A percentile compares a stretch with the other conserved stretches of the same genome.
phyloP scores from a whole-genome alignment of 2,113 vertebrate species.

The Petaurus breviceps region DNA sequence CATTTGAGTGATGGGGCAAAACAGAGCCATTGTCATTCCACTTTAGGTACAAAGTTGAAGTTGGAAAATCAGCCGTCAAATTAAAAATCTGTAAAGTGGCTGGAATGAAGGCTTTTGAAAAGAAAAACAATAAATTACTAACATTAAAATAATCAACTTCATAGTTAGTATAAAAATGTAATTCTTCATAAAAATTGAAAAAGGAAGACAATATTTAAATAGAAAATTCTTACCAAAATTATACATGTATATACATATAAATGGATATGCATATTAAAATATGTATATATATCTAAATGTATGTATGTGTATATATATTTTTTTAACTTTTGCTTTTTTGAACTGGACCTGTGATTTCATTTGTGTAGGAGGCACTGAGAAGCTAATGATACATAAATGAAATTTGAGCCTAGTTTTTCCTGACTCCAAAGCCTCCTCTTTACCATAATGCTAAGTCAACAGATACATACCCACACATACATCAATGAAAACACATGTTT shows the following conservation, averaged over 20 bases:
- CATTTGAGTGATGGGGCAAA: slow-evolving; percentile 68
- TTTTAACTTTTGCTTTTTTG: not conserved
- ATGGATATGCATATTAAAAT: no score
- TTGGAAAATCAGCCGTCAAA: slow-evolving; percentile 80
- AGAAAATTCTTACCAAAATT: not conserved
- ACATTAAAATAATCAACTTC: slow-evolving; percentile 2
- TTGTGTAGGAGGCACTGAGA: not conserved
- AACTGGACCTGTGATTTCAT: not conserved
- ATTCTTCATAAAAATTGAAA: slow-evolving; percentile 16
- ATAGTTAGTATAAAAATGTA: slow-evolving; percentile 28
- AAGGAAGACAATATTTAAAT: not conserved
- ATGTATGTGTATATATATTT: not conserved
- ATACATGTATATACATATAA: not conserved
- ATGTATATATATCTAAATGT: not conserved
- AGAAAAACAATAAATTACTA: not conserved
- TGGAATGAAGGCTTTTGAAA: slow-evolving; percentile 82
- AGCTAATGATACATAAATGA: not conserved
- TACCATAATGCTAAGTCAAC: not conserved
- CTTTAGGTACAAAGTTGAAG: slow-evolving; percentile 75
- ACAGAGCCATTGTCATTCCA: slow-evolving; percentile 81
- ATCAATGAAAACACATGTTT: not conserved
- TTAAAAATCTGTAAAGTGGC: slow-evolving; percentile 77
- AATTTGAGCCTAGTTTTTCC: not conserved
- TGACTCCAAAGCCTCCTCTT: not conserved
- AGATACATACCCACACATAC: not conserved